Evolutionary conservation across 2,888 invertebrate genomes (phyloP), one percentile per base, ranked within the genome.

Genomic region (Caenorhabditis becei): DNA sequence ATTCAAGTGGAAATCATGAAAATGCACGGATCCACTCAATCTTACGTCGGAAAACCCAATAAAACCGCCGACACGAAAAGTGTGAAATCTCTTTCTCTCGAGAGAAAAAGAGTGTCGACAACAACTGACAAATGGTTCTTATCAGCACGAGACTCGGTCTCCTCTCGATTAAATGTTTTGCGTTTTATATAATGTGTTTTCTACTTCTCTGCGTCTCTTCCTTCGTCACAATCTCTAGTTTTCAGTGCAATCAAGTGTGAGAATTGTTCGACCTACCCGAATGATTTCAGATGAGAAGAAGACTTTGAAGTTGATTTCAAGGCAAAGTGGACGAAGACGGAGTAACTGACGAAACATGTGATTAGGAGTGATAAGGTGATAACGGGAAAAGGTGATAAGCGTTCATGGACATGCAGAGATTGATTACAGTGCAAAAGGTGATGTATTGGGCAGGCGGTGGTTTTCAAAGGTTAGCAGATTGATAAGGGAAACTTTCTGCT

Each of bases 71-170:
- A 11, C 47, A 47, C 16, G 18, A 18, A 61, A 61, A 24, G 44
- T 61, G 61, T 61, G 61, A 61, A 59, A 59, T 37, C 14, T 10
- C 26, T 4, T 20, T 1, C n/a, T 20, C 7, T 18, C 53, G 24
- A 53, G 20, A 20, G 7, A 18, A 41, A 61, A 59, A 35, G 26
- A n/a, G n/a, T n/a, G n/a, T n/a, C n/a, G n/a, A n/a, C 14, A 37
- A 59, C 69, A 69, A 24, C 69, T 69, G 69, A 69, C 69, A 49
- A 69, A 69, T 58, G 35, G 63, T 62, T 49, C n/a, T 63, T 47
- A 26, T 56, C 49, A 35, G 8, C 67, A 69, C 69, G 58, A 47
- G 66, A 58, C 35, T 35, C 14, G 28, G 18, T 53, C 23, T 62
- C 49, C 44, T 26, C 59, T 44, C 35, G n/a, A 37, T 24, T 49